Base-by-base conservation (phyloP, 2,888 invertebrate species). In the Rotaria sp. region DNA sequence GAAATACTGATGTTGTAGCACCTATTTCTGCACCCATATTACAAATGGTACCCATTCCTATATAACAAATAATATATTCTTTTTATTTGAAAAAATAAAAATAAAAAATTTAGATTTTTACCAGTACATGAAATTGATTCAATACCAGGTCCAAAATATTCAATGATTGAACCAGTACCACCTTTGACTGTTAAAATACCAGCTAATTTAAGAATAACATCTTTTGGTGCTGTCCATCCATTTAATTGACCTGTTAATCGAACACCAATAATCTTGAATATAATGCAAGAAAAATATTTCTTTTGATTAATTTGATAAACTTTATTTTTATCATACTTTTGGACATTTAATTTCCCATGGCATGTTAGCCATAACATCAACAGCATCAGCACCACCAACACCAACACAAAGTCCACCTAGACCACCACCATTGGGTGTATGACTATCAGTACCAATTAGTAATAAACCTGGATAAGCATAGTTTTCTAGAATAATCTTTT, bases 1-100 rank as follows among this genome's bases (percentile, higher is more conserved):
- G 99, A 93, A 99, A 99, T 85, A 99, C 92, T 0, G 96, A 96
- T 26, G 99, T 99, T 45, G 99, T 99, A 45, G 99, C 99, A 88
- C 99, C 99, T 89, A 99, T 99, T 92, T 99, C 99, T 88, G 99
- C 99, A 87, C 99, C 99, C 99, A 99, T 99, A 93, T 99, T 99
- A 92, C 99, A 99, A 91, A 99, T 99, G 84, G 99, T 99, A 10
- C 96, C 99, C 97, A 98, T 98, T 59, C 30, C 59, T n/a, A 88
- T 45, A 5, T 5, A 45, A 45, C 45, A 45, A 45, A 8, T 5
- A 45, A 45, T 45, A 5, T 45, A 45, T 8, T 8, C 5, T 8
- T 45, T 45, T 45, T 45, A 45, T 45, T n/a, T n/a, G n/a, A n/a
- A n/a, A n/a, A n/a, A n/a, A n/a, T n/a, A n/a, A n/a, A n/a, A n/a